Percentiles rank a stretch among this genome's conserved stretches.
These are phyloP conservation scores for Odontocerum albicorne DNA, from an alignment of 2,888 invertebrate genomes.

Conservation along the genomic window DNA sequence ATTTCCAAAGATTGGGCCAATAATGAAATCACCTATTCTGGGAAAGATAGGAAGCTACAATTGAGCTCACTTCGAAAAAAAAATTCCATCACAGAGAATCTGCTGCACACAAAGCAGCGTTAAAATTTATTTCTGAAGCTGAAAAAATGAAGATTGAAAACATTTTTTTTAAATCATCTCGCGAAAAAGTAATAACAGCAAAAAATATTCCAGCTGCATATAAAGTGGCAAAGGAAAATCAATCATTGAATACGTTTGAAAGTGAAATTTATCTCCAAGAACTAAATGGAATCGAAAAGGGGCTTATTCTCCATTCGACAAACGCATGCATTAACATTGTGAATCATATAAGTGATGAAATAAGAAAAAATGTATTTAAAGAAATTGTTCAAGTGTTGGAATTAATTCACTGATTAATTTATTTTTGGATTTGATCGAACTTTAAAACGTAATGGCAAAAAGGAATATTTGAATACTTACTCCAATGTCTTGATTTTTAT, in stretches of 20 bases:
- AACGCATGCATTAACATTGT: constrained; percentile 13
- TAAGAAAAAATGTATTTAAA: no score
- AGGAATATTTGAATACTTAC: constrained; percentile 1
- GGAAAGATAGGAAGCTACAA: background rate
- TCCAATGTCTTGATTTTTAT: constrained; percentile 6
- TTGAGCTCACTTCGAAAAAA: background rate
- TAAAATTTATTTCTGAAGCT: background rate
- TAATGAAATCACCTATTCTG: background rate
- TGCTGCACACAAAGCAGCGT: background rate
- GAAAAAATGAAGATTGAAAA: no score
- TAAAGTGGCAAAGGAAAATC: constrained; percentile 3
- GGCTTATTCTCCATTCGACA: constrained; percentile 4
- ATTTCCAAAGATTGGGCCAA: constrained; percentile 5
- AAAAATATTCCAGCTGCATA: constrained; percentile 1
- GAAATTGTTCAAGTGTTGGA: background rate
- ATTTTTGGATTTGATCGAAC: constrained; percentile 9
- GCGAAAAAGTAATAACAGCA: background rate
- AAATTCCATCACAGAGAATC: background rate
- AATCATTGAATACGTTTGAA: constrained; percentile 8
- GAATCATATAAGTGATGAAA: no score
- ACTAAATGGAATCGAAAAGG: constrained; percentile 11
- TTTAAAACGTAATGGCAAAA: constrained; percentile 1
- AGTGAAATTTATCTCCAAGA: constrained; percentile 11
- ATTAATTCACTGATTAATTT: background rate
- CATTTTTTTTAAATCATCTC: background rate